These are phyloP conservation scores for Rutpela maculata DNA, from an alignment of 2,888 invertebrate species.

Conservation along the genomic window DNA sequence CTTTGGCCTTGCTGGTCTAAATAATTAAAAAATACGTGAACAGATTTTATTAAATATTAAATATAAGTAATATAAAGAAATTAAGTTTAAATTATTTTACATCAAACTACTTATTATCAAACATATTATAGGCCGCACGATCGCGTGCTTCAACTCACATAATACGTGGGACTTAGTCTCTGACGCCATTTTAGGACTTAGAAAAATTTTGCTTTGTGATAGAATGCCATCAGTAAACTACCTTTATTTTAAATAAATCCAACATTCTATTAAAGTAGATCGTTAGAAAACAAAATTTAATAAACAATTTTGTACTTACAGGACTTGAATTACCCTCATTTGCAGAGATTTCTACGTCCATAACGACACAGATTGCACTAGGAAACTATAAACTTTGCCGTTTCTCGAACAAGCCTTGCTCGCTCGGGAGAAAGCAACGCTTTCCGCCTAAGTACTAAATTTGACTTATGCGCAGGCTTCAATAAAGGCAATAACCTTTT, in stretches of 20 bases:
- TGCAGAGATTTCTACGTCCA: conserved; percentile 81
- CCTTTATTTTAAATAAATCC: conserved; percentile 50
- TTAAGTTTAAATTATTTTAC: conserved; percentile 36
- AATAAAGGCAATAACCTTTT: conserved; percentile 62
- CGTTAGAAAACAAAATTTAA: conserved; percentile 54
- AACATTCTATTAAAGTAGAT: conserved; percentile 56
- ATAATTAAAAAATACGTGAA: conserved; percentile 48
- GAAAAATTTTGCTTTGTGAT: conserved; percentile 77
- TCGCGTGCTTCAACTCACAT: conserved; percentile 42
- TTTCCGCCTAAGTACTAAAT: conserved; percentile 77
- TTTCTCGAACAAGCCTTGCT: conserved; percentile 53
- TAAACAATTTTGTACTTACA: conserved; percentile 76
- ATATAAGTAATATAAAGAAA: conserved; percentile 11
- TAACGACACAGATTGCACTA: conserved; percentile 76
- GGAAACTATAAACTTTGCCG: conserved; percentile 58
- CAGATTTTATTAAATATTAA: conserved; percentile 32
- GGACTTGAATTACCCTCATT: conserved; percentile 77
- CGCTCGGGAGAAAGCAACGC: conserved; percentile 59
- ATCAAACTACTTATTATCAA: conserved; percentile 37
- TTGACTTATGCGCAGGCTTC: conserved; percentile 79
- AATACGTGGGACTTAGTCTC: conserved; percentile 81
- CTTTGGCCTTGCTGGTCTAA: conserved; percentile 62
- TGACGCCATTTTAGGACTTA: conserved; percentile 94
- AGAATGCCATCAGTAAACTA: conserved; percentile 75
- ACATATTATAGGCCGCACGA: conserved; percentile 35